Evolutionary conservation across 2,797 vertebrate genomes (phyloP).

Genomic region (Acanthurus tractus): DNA sequence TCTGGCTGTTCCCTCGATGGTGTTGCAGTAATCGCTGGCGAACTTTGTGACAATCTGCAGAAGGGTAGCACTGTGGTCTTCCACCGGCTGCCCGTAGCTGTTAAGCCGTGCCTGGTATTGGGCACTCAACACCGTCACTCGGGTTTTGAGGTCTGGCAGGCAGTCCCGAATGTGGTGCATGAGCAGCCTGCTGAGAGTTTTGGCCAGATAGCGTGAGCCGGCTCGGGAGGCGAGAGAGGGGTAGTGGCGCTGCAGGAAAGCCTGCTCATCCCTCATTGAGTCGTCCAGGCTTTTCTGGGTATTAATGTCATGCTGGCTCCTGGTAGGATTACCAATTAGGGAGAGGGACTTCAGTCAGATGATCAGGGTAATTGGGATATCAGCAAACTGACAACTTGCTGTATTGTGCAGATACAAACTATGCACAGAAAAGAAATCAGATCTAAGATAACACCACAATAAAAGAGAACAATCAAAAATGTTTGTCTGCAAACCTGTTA

Average conservation of each 20-base stretch:
- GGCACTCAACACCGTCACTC: slow-evolving; percentile 84
- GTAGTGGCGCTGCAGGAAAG: slow-evolving; percentile 88
- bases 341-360: neutral
- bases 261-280: slow-evolving; percentile 83
- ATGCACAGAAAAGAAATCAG: neutral
- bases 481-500: slow-evolving; percentile 82
- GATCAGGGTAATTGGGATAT: slow-evolving; percentile 1
- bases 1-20: slow-evolving; percentile 89
- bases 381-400: neutral
- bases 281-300: slow-evolving; percentile 85
- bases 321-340: slow-evolving; percentile 46
- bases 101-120: slow-evolving; percentile 88
- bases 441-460: too few relatives aligned
- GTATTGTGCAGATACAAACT: neutral
- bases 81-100: slow-evolving; percentile 88
- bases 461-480: neutral
- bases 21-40: slow-evolving; percentile 89
- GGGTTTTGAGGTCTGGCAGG: slow-evolving; percentile 88
- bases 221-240: slow-evolving; percentile 86
- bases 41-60: slow-evolving; percentile 92
- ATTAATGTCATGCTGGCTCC: slow-evolving; percentile 90
- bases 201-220: slow-evolving; percentile 85
- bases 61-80: slow-evolving; percentile 89
- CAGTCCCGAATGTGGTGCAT: slow-evolving; percentile 92
- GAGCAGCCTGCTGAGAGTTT: slow-evolving; percentile 87